Base-by-base conservation (phyloP, 1,140 invertebrate genomes). In the Eumaeus atala region DNA sequence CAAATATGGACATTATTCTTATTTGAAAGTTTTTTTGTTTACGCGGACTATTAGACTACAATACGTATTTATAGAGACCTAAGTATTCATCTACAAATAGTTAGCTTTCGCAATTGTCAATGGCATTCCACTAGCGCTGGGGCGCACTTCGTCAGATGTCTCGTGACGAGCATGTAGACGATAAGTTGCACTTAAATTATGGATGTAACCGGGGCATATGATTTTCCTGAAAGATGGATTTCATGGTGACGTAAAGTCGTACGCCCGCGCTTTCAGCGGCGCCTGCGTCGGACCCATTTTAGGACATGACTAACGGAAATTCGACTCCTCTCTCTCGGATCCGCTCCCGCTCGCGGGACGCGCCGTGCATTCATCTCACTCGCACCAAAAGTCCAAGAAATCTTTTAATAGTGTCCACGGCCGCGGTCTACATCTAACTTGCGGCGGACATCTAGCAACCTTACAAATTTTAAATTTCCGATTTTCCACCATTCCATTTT, bases 281-380 rank as follows among this genome's bases (percentile, higher is more conserved):
- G 75, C 84, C 77, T 80, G 76, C 73, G 74, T 69, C 83, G 90
- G 87, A 88, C 85, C 90, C 90, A 90, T 91, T 90, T 91, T 91
- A 90, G 90, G 90, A 89, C 89, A 91, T 90, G 84, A 89, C 87
- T 87, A 88, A 84, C 83, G 82, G 89, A 90, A 90, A 90, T 89
- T 86, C 86, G 89, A 90, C 87, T 89, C 89, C 88, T 79, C 76
- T 83, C 76, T 75, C 70, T 80, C 75, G 70, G 73, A 69, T 82
- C 83, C 77, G 76, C 74, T 87, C 81, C 58, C 80, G 83, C 84
- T 70, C 74, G 75, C 66, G 78, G 80, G 77, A 74, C 61, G 74
- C 67, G 61, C 50, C 51, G 64, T 83, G 64, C 64, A 66, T 49
- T 48, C 68, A 69, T 84, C 84, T 75, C 84, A 64, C 79, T 85